Evolutionary conservation across 2,797 vertebrate genomes (phyloP), one percentile per base, ranked within the genome.

Genomic region (Cryptoprocta ferox): DNA sequence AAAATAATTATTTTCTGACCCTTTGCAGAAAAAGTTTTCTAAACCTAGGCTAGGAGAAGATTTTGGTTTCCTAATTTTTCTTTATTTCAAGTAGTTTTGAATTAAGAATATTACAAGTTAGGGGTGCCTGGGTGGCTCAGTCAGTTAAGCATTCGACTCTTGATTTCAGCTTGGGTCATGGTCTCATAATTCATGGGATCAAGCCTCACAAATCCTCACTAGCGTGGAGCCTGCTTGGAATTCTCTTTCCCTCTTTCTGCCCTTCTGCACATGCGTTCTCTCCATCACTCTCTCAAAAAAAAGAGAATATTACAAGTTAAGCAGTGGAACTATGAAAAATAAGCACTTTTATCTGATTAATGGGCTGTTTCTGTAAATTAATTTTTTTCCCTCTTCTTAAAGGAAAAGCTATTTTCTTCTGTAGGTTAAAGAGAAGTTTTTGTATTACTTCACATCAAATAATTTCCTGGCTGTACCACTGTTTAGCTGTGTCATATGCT

Each of bases 381-480:
- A 37, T 3, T 79, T 19, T 19, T 37, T 88, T 65, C 14, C 16
- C 4, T 42, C n/a, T 73, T 65, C 70, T 78, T 61, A 89, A 86
- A 59, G 35, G 93, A 94, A 95, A 97, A 94, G 13, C 12, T 86
- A 24, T 95, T 92, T 73, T 7, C 15, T 91, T 66, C 63, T 7
- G 5, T 76, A 83, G 45, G 24, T 94, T 90, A 53, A 65, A 73
- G 56, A 91, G 35, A 76, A 70, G 24, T 92, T 85, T 76, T 61
- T 59, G 21, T 83, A 35, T 84, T 50, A 65, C 32, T 92, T 96
- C 45, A 18, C 32, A 84, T 89, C 10, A 59, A 63, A 81, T 91
- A 7, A 70, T 71, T 95, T 82, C n/a, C 37, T 80, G 24, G 9
- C 32, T 75, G 5, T 91, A 70, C 59, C 11, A 35, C 18, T 96